Evolutionary conservation across 2,113 vertebrate species (phyloP).

Genomic region (Equus przewalskii): DNA sequence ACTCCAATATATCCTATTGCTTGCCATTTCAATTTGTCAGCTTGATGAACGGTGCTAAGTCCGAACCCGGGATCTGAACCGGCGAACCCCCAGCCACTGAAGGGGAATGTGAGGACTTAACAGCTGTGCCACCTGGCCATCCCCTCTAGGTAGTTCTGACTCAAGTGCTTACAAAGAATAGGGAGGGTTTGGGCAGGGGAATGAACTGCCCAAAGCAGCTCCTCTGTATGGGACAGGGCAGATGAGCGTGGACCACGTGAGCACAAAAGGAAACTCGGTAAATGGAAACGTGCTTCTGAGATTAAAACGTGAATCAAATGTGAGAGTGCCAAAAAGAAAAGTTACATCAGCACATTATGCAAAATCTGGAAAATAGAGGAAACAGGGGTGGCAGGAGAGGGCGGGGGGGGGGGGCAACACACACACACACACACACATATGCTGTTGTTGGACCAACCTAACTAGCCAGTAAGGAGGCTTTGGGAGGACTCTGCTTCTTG

Average conservation of each 20-base stretch:
- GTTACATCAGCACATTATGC: background rate
- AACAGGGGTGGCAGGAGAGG: no score
- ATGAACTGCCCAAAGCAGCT: background rate
- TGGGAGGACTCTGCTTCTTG: background rate
- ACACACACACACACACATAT: no score
- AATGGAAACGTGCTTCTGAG: background rate
- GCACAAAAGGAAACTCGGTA: background rate
- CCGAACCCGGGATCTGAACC: no score
- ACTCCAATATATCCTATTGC: no score
- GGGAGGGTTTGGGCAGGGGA: background rate
- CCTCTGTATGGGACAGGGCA: background rate
- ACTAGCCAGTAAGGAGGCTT: background rate
- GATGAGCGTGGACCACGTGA: rapidly evolving
- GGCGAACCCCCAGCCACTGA: no score
- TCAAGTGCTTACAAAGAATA: background rate
- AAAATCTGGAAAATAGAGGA: background rate
- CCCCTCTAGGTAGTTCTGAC: background rate
- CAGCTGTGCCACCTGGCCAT: no score
- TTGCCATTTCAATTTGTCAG: no score
- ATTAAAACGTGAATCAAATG: background rate
- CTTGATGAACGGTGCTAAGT: no score
- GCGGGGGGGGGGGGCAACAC: background rate
- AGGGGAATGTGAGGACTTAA: no score
- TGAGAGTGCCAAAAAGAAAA: background rate
- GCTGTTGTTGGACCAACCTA: background rate